Percentiles rank a stretch among this genome's conserved stretches.
phyloP scores from a whole-genome alignment of 1,140 invertebrate species.

The Penaeus indicus region DNA sequence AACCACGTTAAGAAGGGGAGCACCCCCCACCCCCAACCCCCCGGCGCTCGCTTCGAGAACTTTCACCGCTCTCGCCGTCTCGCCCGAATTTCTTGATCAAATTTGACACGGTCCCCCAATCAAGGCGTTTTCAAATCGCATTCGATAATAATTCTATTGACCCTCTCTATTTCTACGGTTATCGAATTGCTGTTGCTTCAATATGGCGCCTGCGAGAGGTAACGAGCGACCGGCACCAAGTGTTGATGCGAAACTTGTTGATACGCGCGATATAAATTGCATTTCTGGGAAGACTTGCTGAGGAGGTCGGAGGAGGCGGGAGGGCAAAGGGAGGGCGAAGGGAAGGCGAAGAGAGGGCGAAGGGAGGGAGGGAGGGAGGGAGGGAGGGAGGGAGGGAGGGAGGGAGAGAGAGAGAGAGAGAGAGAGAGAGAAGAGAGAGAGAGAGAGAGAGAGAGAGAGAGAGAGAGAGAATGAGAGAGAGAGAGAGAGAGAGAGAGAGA shows the following conservation, averaged over 20 bases:
- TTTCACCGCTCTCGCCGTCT: constrained; percentile 36
- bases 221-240: constrained; percentile 12
- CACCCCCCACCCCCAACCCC: neutral
- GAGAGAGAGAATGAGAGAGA: too few species aligned
- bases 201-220: constrained; percentile 8
- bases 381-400: too few species aligned
- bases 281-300: constrained; percentile 24
- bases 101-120: constrained; percentile 60
- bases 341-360: neutral
- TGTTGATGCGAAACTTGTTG: constrained; percentile 41
- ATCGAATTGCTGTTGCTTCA: constrained; percentile 48
- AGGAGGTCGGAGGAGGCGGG: neutral
- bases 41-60: constrained; percentile 32
- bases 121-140: constrained; percentile 58
- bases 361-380: too few species aligned
- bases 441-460: too few species aligned
- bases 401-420: too few species aligned
- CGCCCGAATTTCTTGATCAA: constrained; percentile 55
- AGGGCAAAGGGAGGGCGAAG: neutral
- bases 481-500: too few species aligned
- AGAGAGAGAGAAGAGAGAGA: too few species aligned
- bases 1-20: constrained; percentile 47
- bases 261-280: constrained; percentile 49
- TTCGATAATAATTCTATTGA: constrained; percentile 63
- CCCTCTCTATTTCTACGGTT: constrained; percentile 61